These are phyloP conservation scores for Melanostoma scalare DNA, from an alignment of 2,888 invertebrate species.

Conservation along the genomic window DNA sequence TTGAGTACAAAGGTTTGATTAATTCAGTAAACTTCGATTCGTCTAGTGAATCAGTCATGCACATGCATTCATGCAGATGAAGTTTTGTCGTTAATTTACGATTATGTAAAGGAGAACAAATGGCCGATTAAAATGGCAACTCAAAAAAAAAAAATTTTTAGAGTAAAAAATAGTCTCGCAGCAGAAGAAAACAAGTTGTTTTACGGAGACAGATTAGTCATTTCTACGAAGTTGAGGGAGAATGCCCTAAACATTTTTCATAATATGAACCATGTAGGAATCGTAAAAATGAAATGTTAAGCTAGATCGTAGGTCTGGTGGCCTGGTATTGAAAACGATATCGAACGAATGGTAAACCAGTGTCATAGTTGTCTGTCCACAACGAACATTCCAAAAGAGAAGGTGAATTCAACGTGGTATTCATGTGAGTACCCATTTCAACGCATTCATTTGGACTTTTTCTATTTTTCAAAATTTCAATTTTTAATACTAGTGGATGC, in stretches of 20 bases:
- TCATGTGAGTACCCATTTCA: slow-evolving; percentile 5
- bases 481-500: not conserved
- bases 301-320: slow-evolving; percentile 23
- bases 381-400: not conserved
- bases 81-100: not conserved
- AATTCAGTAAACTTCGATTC: slow-evolving; percentile 17
- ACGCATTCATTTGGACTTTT: slow-evolving; percentile 3
- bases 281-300: slow-evolving; percentile 20
- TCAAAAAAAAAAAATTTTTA: no score
- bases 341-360: not conserved
- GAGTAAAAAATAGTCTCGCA: not conserved
- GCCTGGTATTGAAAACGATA: slow-evolving; percentile 12
- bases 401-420: not conserved
- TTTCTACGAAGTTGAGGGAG: slow-evolving; percentile 8
- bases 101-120: slow-evolving; percentile 17
- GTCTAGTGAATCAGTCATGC: slow-evolving; percentile 5
- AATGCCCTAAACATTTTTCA: slow-evolving; percentile 4
- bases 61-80: slow-evolving; percentile 27
- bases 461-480: slow-evolving; percentile 9
- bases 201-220: slow-evolving; percentile 13
- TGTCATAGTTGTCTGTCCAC: not conserved
- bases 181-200: slow-evolving; percentile 9
- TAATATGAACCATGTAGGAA: slow-evolving; percentile 27
- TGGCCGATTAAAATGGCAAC: not conserved
- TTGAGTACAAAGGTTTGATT: slow-evolving; percentile 2